phyloP scores from a whole-genome alignment of 2,113 vertebrate genomes.

The Crypturellus undulatus region DNA sequence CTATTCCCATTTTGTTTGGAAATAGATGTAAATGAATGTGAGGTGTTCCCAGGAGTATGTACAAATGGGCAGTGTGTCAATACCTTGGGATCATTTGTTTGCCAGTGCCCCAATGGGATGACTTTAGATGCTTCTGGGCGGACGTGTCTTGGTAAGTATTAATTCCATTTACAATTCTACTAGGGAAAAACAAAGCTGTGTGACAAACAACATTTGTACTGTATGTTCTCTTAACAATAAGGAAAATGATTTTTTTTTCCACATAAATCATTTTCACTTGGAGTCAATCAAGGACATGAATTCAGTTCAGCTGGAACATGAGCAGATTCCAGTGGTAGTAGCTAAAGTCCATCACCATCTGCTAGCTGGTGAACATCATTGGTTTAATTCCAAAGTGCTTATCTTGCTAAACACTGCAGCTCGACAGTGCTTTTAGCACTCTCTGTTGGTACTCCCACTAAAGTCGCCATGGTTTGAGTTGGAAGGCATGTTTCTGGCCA shows the following conservation, averaged over 20 bases:
- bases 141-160: conserved; percentile 90
- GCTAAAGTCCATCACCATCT: not conserved
- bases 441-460: not conserved
- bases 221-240: not conserved
- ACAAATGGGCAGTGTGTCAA: conserved; percentile 94
- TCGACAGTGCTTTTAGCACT: not conserved
- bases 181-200: not conserved
- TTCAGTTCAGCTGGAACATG: not conserved
- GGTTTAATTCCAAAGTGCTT: not conserved
- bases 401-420: not conserved
- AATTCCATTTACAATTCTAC: not conserved
- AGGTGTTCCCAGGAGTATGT: conserved; percentile 94
- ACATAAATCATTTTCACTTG: not conserved
- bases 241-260: not conserved
- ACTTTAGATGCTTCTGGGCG: conserved; percentile 92
- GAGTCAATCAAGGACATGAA: not conserved
- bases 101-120: conserved; percentile 94
- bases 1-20: not conserved
- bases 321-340: not conserved
- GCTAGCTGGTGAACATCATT: not conserved
- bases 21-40: conserved; percentile 95
- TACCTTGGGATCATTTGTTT: conserved; percentile 92
- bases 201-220: not conserved
- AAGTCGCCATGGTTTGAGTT: not conserved
- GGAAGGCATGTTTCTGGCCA: not conserved